Base-by-base conservation (phyloP, 2,113 vertebrate genomes). In the Crotophaga sulcirostris region DNA sequence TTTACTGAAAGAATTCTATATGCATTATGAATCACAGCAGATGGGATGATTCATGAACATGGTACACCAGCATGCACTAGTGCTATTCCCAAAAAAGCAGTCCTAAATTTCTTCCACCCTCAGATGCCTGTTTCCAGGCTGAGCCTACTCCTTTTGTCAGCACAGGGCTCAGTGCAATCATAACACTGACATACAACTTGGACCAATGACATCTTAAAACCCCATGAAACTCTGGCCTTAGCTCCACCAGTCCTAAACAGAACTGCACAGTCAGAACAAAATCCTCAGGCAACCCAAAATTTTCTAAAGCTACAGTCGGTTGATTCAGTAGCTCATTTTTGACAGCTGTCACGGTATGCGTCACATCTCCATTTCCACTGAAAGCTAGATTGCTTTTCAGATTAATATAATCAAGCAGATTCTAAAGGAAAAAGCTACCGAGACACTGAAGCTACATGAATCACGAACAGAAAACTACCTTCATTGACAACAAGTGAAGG, bases 401-500 rank as follows among this genome's bases (percentile, higher is more conserved):
- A 56, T 59, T 28, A 55, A 47, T 14, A 44, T 12, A 85, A 62
- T 8, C 38, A 69, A 62, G 17, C 26, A 90, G 25, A 60, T 28
- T 63, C 31, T 26, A 84, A 51, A 72, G 36, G n/a, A 24, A 78
- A 87, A 42, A 52, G 21, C 29, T 20, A 52, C 7, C 24, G 77
- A 88, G 13, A 47, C 73, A 49, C 3, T 24, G n/a, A 88, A 77
- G 52, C 10, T 54, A 52, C 21, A 40, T 4, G 16, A 89, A 59
- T 24, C 33, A 84, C 2, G 11, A 90, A 24, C 54, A 90, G 9
- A 59, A 49, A 33, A 60, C 77, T 94, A 99, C 99, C 99, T 99
- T 99, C 97, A 99, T 98, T 11, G 98, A 98, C 51, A 99, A 95
- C 83, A 99, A 97, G 96, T 99, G 98, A 80, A 99, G 97, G 96